These are phyloP conservation scores for Procavia capensis DNA, from an alignment of 2,113 vertebrate species.

Conservation along the genomic window DNA sequence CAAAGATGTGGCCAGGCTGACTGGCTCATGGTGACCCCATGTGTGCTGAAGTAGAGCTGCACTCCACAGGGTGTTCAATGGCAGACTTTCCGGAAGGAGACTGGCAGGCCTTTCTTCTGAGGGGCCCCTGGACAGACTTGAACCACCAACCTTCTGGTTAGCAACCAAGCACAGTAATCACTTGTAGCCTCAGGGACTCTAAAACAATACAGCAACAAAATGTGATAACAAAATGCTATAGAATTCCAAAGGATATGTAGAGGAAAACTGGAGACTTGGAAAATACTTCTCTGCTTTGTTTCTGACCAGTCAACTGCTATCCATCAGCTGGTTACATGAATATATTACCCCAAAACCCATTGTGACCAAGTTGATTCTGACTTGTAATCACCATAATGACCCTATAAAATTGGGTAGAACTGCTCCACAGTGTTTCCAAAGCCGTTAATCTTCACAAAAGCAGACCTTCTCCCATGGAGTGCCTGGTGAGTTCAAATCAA, in stretches of 20 bases:
- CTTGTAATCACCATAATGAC: not conserved
- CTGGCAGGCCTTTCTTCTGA: no score
- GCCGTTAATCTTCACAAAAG: not conserved
- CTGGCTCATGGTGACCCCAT: no score
- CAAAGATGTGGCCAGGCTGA: no score
- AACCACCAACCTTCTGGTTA: no score
- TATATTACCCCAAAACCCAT: not conserved
- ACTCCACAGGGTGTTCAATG: no score
- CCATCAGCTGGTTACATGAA: not conserved
- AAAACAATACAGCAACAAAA: not conserved
- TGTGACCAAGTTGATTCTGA: not conserved
- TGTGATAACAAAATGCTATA: not conserved
- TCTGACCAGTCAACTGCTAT: constrained; percentile 5
- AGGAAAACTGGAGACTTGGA: not conserved
- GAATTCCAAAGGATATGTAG: not conserved
- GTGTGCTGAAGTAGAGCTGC: no score
- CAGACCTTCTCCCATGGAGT: not conserved
- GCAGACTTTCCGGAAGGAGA: no score
- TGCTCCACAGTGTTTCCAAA: not conserved
- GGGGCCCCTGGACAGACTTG: no score
- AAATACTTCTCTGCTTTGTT: not conserved
- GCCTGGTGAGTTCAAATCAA: not conserved
- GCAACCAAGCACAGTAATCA: no score
- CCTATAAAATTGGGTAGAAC: not conserved
- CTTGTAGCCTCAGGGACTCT: no score